These are phyloP conservation scores for Tenthredo amoena DNA, from an alignment of 2,888 invertebrate species.

Conservation along the genomic window DNA sequence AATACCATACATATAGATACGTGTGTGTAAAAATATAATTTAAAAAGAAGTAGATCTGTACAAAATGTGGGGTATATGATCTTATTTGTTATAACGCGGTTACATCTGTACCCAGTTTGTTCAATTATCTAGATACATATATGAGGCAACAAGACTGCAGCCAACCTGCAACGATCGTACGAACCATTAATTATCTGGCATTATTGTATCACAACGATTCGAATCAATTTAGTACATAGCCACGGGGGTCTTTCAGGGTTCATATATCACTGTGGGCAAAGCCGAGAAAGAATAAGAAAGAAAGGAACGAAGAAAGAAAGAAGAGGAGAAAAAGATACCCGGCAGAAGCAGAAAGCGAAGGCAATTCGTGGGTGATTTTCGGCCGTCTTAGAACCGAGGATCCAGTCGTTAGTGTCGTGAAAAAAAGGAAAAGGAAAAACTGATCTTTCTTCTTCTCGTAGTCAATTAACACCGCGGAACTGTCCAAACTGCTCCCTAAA, in stretches of 20 bases:
- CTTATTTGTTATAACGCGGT: neutral
- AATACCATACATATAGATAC: neutral
- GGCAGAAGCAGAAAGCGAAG: slow-evolving; percentile 1
- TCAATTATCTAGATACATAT: slow-evolving; percentile 3
- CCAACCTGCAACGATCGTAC: neutral
- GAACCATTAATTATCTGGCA: slow-evolving; percentile 45
- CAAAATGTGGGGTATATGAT: neutral
- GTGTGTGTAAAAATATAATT: neutral
- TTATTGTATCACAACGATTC: slow-evolving; percentile 51
- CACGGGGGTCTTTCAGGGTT: slow-evolving; percentile 44
- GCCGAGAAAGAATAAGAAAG: slow-evolving; percentile 19
- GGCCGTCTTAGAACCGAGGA: slow-evolving; percentile 20
- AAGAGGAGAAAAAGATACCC: neutral
- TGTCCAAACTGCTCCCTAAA: neutral
- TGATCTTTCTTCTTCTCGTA: slow-evolving; percentile 3
- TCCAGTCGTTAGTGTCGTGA: slow-evolving; percentile 39
- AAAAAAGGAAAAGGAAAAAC: neutral
- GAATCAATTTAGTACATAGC: slow-evolving; percentile 52
- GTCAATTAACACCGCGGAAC: slow-evolving; percentile 17
- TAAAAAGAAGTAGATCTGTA: neutral
- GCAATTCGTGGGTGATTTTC: slow-evolving; percentile 26
- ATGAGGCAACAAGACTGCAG: neutral
- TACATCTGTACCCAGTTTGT: slow-evolving; percentile 19
- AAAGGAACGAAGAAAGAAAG: neutral
- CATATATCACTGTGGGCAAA: slow-evolving; percentile 45